A percentile compares a stretch with the other conserved stretches of the same genome.
phyloP scores from a whole-genome alignment of 2,888 invertebrate genomes.

The Xylophagus ater region DNA sequence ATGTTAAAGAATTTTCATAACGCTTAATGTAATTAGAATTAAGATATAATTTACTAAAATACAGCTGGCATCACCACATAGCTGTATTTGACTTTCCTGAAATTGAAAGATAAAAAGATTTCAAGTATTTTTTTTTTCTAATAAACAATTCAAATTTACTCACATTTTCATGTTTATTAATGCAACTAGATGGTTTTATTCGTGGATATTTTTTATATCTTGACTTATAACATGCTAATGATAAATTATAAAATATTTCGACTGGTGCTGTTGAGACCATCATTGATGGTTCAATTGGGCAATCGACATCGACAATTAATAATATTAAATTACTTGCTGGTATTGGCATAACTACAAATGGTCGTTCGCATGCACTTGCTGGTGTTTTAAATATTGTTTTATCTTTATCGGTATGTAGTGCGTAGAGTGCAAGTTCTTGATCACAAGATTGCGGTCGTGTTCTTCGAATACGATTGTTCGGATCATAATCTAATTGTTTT shows the following conservation, averaged over 20 bases:
- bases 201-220: slow-evolving; percentile 49
- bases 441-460: slow-evolving; percentile 80
- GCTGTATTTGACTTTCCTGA: slow-evolving; percentile 54
- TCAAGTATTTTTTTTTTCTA: not conserved
- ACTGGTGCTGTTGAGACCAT: slow-evolving; percentile 36
- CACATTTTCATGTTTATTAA: slow-evolving; percentile 64
- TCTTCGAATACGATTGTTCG: slow-evolving; percentile 55
- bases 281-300: slow-evolving; percentile 43
- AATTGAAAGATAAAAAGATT: slow-evolving; percentile 15
- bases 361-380: slow-evolving; percentile 41
- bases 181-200: slow-evolving; percentile 61
- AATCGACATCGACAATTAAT: slow-evolving; percentile 59
- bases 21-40: slow-evolving; percentile 26
- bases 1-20: slow-evolving; percentile 19
- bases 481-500: slow-evolving; percentile 49
- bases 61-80: slow-evolving; percentile 46
- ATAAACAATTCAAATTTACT: slow-evolving; percentile 34
- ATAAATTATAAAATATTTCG: slow-evolving; percentile 45
- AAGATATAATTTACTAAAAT: slow-evolving; percentile 29
- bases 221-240: slow-evolving; percentile 49
- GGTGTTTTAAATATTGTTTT: slow-evolving; percentile 42
- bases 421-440: slow-evolving; percentile 52
- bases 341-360: slow-evolving; percentile 63
- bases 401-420: slow-evolving; percentile 42
- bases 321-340: slow-evolving; percentile 68